phyloP scores from a whole-genome alignment of 2,113 vertebrate genomes.

The Hemichromis elongatus region DNA sequence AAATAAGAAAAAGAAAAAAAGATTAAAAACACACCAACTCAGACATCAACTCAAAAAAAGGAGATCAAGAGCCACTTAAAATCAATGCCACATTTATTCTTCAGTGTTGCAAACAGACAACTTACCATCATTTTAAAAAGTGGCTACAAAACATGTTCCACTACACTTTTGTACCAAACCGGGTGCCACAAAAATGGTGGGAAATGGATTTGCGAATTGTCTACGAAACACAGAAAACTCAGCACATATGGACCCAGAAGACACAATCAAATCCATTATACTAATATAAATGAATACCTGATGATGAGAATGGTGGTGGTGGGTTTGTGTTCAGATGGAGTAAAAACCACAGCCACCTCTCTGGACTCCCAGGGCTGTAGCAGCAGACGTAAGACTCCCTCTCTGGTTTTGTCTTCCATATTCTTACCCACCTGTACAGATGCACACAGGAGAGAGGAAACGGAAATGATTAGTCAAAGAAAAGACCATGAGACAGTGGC shows the following conservation, averaged over 20 bases:
- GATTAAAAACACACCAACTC: background rate
- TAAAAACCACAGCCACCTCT: conserved; percentile 84
- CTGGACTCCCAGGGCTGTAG: conserved; percentile 85
- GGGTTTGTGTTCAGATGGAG: conserved; percentile 84
- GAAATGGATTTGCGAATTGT: background rate
- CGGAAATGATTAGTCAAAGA: background rate
- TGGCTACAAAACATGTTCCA: background rate
- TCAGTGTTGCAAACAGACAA: background rate
- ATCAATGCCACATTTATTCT: background rate
- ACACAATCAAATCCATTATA: background rate
- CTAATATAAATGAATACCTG: conserved; percentile 72
- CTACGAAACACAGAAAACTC: background rate
- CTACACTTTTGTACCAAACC: background rate
- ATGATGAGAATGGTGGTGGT: conserved; percentile 87
- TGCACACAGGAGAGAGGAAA: background rate
- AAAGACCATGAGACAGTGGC: background rate
- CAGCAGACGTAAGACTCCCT: conserved; percentile 71
- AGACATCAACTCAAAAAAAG: background rate
- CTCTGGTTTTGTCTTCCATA: background rate
- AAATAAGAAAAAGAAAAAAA: background rate
- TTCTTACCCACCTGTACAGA: conserved; percentile 32
- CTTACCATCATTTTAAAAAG: background rate
- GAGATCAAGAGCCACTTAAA: background rate
- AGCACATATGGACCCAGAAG: background rate
- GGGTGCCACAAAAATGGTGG: background rate